These are phyloP conservation scores for Esox lucius DNA, from an alignment of 2,797 vertebrate species.

Conservation along the genomic window DNA sequence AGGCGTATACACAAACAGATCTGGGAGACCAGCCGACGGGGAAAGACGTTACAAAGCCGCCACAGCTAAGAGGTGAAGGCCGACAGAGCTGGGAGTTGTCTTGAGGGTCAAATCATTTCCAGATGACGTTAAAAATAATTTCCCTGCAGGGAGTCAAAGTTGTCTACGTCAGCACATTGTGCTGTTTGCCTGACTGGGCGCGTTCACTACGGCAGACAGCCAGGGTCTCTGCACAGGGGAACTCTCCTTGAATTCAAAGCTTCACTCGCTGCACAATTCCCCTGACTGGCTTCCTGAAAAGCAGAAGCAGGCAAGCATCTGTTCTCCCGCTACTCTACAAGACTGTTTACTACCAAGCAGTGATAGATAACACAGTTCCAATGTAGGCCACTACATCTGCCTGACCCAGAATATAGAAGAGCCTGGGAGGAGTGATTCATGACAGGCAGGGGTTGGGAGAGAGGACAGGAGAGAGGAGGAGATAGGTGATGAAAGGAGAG, in stretches of 20 bases:
- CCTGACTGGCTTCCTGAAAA: slow-evolving; percentile 5
- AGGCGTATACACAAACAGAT: background rate
- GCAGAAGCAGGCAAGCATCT: background rate
- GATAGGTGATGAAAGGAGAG: background rate
- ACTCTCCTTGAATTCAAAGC: background rate
- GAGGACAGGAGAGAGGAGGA: background rate
- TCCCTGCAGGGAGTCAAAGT: background rate
- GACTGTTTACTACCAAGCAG: background rate
- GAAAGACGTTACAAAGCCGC: background rate
- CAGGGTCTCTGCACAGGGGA: background rate
- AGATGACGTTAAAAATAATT: background rate
- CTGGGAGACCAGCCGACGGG: background rate
- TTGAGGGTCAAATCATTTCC: background rate
- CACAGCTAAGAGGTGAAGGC: background rate
- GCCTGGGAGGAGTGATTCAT: slow-evolving; percentile 32
- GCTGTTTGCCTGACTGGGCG: background rate
- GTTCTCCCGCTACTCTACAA: background rate
- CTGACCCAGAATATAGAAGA: slow-evolving; percentile 19
- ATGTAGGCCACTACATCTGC: background rate
- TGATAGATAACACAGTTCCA: background rate
- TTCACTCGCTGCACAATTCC: background rate
- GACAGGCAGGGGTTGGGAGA: background rate
- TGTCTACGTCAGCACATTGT: background rate
- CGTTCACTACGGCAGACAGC: background rate
- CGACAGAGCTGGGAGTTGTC: background rate